Conservation (phyloP, 2,888 invertebrate species). For the Rhingia campestris region DNA sequence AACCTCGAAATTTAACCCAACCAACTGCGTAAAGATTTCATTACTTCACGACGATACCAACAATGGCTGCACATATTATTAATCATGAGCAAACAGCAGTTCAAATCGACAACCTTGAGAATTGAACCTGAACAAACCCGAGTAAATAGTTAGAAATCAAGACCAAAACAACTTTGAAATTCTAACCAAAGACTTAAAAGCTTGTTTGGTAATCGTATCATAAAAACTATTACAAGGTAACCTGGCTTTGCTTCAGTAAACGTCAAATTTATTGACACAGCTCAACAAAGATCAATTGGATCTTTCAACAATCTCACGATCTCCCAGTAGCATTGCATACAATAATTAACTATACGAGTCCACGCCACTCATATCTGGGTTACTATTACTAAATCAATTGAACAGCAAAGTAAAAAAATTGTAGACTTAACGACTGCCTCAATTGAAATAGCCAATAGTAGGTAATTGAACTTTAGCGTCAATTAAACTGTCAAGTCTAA, state of each 20-base stretch:
- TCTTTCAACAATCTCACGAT: background rate
- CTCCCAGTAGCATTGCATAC: background rate
- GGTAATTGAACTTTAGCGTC: conserved; percentile 47
- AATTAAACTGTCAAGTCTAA: conserved; percentile 8
- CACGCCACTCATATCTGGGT: too few species aligned
- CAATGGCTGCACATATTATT: too few species aligned
- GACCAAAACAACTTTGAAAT: too few species aligned
- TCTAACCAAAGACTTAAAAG: background rate
- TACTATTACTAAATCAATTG: background rate
- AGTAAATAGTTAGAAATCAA: too few species aligned
- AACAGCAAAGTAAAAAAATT: background rate
- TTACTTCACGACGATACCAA: too few species aligned
- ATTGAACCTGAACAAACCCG: too few species aligned
- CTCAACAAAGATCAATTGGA: background rate
- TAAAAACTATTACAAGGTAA: too few species aligned
- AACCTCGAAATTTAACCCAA: too few species aligned
- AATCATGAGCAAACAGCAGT: too few species aligned
- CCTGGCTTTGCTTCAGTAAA: too few species aligned
- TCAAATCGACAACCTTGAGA: too few species aligned
- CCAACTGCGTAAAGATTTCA: too few species aligned
- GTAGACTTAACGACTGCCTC: background rate
- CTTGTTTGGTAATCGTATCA: background rate
- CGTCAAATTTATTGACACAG: background rate
- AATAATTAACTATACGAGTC: background rate
- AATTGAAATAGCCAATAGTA: conserved; percentile 41